phyloP scores from a whole-genome alignment of 2,113 vertebrate genomes.

The Chelonoidis abingdonii region DNA sequence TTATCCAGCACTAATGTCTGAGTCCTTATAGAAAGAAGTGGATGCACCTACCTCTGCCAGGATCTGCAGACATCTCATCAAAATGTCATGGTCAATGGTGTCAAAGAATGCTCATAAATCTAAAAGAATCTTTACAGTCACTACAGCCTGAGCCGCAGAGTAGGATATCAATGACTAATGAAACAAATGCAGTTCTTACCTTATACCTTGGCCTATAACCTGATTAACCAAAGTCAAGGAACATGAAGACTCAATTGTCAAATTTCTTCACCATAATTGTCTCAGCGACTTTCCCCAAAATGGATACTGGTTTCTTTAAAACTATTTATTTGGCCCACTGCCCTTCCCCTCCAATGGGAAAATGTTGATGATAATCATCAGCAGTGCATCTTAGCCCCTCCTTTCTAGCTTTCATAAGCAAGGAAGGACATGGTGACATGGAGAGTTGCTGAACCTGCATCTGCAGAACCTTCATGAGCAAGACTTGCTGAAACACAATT shows the following conservation, averaged over 20 bases:
- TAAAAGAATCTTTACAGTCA: background rate
- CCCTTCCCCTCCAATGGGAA: background rate
- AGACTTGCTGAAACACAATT: background rate
- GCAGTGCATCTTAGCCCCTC: background rate
- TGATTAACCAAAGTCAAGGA: background rate
- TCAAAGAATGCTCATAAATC: conserved; percentile 5
- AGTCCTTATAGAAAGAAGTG: conserved; percentile 22
- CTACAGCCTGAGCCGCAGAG: background rate
- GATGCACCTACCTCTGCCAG: background rate
- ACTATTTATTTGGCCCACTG: background rate
- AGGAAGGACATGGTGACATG: background rate
- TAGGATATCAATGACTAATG: background rate
- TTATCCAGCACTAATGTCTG: background rate
- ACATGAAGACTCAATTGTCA: background rate
- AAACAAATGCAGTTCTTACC: background rate
- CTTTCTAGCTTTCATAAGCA: background rate
- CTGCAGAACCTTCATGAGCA: background rate
- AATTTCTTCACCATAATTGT: background rate
- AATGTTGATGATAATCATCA: background rate
- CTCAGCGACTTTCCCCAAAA: background rate
- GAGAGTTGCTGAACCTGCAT: background rate
- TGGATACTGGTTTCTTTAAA: background rate
- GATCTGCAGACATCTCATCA: conserved; percentile 16
- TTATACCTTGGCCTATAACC: background rate
- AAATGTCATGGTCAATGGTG: fast-evolving